phyloP scores from a whole-genome alignment of 2,888 invertebrate genomes.

The Pelosia muscerda region DNA sequence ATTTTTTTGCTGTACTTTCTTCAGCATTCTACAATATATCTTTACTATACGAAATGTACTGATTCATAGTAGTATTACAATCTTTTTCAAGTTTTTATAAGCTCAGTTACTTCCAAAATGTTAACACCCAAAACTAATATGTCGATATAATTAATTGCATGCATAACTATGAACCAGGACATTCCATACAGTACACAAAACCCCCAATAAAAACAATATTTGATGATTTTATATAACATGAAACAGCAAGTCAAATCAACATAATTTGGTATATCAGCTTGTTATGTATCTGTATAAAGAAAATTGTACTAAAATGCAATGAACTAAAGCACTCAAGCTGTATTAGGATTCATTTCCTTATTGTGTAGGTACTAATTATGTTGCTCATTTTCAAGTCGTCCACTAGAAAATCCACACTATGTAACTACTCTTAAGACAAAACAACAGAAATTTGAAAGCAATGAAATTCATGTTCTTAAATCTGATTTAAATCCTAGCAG shows the following conservation, averaged over 20 bases:
- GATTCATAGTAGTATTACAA: conserved; percentile 24
- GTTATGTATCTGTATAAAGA: neutral
- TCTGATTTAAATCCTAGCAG: neutral
- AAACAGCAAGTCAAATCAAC: neutral
- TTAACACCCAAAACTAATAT: neutral
- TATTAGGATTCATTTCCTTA: neutral
- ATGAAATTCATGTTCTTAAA: neutral
- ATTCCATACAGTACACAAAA: neutral
- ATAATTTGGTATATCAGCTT: neutral
- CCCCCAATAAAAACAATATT: too few relatives aligned
- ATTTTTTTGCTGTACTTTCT: conserved; percentile 20
- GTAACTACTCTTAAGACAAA: neutral
- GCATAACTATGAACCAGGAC: conserved; percentile 1
- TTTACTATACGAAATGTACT: conserved; percentile 16
- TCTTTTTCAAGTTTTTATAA: neutral
- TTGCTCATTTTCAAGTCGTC: neutral
- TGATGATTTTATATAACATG: neutral
- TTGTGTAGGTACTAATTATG: neutral
- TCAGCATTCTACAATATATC: conserved; percentile 37
- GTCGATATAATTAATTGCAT: neutral
- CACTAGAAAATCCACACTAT: neutral
- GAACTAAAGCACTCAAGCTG: neutral
- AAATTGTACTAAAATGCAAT: neutral
- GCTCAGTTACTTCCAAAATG: neutral
- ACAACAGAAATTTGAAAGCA: neutral